Evolutionary conservation across 2,888 invertebrate species (phyloP), one percentile per base, ranked within the genome.

Genomic region (Eupithecia subumbrata): DNA sequence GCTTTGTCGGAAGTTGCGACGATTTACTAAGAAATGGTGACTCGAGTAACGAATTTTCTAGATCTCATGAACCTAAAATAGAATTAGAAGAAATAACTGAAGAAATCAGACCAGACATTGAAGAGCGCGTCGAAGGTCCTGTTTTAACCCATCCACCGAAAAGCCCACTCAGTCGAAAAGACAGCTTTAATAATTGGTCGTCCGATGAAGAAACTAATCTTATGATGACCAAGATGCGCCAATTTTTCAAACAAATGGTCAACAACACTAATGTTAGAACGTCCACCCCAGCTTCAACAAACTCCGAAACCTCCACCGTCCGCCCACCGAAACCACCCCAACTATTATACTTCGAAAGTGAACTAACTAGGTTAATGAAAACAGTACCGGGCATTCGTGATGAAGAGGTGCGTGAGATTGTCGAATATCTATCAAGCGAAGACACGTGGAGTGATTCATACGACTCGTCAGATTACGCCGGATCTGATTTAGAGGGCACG

Each of bases 371-470:
- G 76, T 92, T 98, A 81, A 98, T 98, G 98, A 98, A 98, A 95
- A 98, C 98, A 0, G 98, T 98, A 66, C 98, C 98, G 0, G 98
- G 98, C 40, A 97, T 98, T 81, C 96, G 98, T 78, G 98, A 98
- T 85, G 98, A 98, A 82, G 98, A 98, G 90, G 98, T 98, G 60
- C 96, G 97, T 34, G 98, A 98, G 92, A 98, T 98, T 74, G 98
- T 98, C 0, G 98, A 98, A 90, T 98, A 98, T 89, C 92, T 98
- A 79, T 98, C 98, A 81, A 98, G 98, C 81, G 98, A 98, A 87
- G 98, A 98, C 86, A 98, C 98, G 5, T 98, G 98, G 98, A 98
- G 98, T 81, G 98, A 98, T 89, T 98, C 98, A 0, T 98, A 98
- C 86, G 98, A 98, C 88, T 98, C 98, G 5, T 98, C 98, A 0